Evolutionary conservation across 2,888 invertebrate genomes (phyloP), one percentile per base, ranked within the genome.

Genomic region (Nemotelus pantherinus): DNA sequence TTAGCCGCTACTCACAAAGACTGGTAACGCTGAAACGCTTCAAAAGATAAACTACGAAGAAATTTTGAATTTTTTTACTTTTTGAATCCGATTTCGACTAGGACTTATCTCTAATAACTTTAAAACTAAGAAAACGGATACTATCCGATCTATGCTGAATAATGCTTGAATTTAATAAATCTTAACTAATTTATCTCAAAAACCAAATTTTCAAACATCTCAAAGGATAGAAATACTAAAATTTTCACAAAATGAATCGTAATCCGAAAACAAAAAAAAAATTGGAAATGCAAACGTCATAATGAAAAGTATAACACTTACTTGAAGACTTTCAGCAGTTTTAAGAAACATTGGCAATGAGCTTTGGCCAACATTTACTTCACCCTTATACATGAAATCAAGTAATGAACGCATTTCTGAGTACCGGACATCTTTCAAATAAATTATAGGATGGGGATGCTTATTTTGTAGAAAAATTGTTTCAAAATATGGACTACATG

Each of bases 401-500:
- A 95, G 90, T 86, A 95, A 90, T 82, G 95, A 95, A 88, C 94
- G 94, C 91, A 95, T 95, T 89, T 95, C 95, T 86, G 92, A 92
- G 86, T 92, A 93, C 89, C 94, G 92, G 86, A 96, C 95, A 92
- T 95, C 95, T 91, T 95, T 95, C 86, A 96, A 91, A 88, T 95
- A 95, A 89, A 96, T 95, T 86, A 96, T 95, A 80, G 95, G 95
- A 89, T 95, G 95, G 85, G 95, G 95, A 89, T 95, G 95, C 83
- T 90, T 91, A 87, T 95, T 95, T 89, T 94, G 94, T 85, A 95
- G 91, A 89, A 95, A 95, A 89, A 96, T 93, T 87, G 91, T 94
- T 90, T 96, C 95, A 88, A 96, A 96, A 89, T 96, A 96, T 81
- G 96, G 95, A 89, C 96, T 96, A 89, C 96, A 96, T 84, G 96